These are phyloP conservation scores for Pygathrix nemaeus DNA, from an alignment of 2,113 vertebrate species.

Conservation along the genomic window DNA sequence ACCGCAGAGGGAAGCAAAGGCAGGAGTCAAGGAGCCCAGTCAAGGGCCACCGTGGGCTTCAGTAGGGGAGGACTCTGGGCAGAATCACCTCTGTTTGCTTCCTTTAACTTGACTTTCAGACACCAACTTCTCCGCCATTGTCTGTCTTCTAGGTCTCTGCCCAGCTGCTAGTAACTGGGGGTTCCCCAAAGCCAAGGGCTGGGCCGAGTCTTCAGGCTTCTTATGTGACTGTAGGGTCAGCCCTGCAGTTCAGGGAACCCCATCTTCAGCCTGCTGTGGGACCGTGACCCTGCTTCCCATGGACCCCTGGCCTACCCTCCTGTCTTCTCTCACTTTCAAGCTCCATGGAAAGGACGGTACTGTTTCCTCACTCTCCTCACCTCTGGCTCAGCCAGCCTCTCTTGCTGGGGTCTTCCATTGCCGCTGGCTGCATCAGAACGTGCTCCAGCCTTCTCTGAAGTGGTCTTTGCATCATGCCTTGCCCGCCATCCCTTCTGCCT, in stretches of 20 bases:
- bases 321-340: neutral
- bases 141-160: neutral
- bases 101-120: neutral
- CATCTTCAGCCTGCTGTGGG: neutral
- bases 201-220: neutral
- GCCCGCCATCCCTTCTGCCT: neutral
- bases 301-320: neutral
- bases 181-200: neutral
- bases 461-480: neutral
- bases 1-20: neutral
- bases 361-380: no score
- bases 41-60: neutral
- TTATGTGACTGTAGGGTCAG: neutral
- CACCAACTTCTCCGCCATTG: neutral
- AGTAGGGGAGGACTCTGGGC: neutral
- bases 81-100: neutral
- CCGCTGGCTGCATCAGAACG: accelerated
- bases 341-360: neutral
- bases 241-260: neutral
- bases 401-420: neutral
- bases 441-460: neutral
- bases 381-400: neutral
- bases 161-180: neutral
- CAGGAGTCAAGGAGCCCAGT: neutral
- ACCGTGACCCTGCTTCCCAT: neutral